Percentiles rank a stretch among this genome's conserved stretches.
phyloP scores from a whole-genome alignment of 2,888 invertebrate species.

The Exephanes ischioxanthus region DNA sequence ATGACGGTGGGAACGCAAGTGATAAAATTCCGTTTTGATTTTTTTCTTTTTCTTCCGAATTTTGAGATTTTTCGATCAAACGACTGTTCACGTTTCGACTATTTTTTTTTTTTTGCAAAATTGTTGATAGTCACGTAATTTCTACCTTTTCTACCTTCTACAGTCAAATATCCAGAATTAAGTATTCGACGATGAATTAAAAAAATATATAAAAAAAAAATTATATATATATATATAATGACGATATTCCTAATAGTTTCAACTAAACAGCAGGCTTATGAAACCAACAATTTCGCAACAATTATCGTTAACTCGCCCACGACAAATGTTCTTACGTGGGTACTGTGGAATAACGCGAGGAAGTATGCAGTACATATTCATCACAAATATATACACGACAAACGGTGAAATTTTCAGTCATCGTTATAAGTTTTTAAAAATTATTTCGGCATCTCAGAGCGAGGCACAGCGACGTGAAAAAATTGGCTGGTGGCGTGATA shows the following conservation, averaged over 20 bases:
- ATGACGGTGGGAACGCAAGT: conserved; percentile 25
- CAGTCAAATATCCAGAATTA: not conserved
- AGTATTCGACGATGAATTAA: conserved; percentile 5
- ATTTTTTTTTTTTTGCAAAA: conserved; percentile 55
- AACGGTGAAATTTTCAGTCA: conserved; percentile 18
- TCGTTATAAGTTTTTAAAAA: conserved; percentile 14
- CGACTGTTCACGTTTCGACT: not conserved
- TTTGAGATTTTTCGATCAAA: not conserved
- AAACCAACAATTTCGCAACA: conserved; percentile 64
- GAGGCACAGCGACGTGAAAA: conserved; percentile 71
- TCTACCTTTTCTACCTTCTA: conserved; percentile 65
- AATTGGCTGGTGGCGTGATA: conserved; percentile 70
- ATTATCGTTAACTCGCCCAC: conserved; percentile 6
- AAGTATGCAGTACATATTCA: conserved; percentile 27
- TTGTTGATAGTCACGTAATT: conserved; percentile 53
- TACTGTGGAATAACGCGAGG: not conserved
- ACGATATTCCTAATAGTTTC: conserved; percentile 26
- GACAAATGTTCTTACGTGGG: conserved; percentile 33
- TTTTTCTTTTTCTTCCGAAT: not conserved
- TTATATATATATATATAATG: not conserved
- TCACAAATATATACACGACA: conserved; percentile 3
- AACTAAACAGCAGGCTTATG: conserved; percentile 38
- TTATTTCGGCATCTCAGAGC: conserved; percentile 53
- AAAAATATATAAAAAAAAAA: not conserved
- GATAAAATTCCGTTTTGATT: not conserved